These are phyloP conservation scores for Leucozona laternaria DNA, from an alignment of 2,888 invertebrate species.

Conservation along the genomic window DNA sequence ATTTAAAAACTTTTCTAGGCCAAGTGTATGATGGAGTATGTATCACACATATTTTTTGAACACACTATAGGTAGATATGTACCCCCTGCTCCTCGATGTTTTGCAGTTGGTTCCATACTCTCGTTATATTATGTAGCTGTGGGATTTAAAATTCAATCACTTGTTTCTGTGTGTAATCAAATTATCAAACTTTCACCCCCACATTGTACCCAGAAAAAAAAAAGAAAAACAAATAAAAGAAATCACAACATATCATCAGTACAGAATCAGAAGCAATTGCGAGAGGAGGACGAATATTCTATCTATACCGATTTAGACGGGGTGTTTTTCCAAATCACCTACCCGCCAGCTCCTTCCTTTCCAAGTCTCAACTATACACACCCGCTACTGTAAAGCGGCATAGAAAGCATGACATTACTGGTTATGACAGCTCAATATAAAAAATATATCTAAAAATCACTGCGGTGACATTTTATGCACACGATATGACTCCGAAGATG, in stretches of 20 bases:
- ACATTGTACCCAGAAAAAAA: slow-evolving; percentile 17
- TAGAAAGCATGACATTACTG: slow-evolving; percentile 67
- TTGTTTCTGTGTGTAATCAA: slow-evolving; percentile 71
- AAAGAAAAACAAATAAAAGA: slow-evolving; percentile 30
- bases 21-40: neutral
- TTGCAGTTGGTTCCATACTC: neutral
- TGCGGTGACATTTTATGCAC: slow-evolving; percentile 72
- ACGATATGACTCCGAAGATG: slow-evolving; percentile 72
- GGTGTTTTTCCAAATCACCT: slow-evolving; percentile 53
- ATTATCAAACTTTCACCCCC: slow-evolving; percentile 67
- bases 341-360: neutral
- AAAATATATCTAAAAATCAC: slow-evolving; percentile 52
- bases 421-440: slow-evolving; percentile 73
- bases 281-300: slow-evolving; percentile 4
- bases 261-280: slow-evolving; percentile 30
- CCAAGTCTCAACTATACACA: neutral
- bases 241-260: slow-evolving; percentile 40
- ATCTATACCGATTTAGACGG: slow-evolving; percentile 47
- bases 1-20: slow-evolving; percentile 71
- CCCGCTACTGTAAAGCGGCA: neutral
- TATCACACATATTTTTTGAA: neutral
- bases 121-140: neutral
- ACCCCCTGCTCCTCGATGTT: neutral
- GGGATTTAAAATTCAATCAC: slow-evolving; percentile 69
- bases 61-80: neutral